Evolutionary conservation across 2,113 vertebrate genomes (phyloP), one percentile per base, ranked within the genome.

Genomic region (Ursus arctos): DNA sequence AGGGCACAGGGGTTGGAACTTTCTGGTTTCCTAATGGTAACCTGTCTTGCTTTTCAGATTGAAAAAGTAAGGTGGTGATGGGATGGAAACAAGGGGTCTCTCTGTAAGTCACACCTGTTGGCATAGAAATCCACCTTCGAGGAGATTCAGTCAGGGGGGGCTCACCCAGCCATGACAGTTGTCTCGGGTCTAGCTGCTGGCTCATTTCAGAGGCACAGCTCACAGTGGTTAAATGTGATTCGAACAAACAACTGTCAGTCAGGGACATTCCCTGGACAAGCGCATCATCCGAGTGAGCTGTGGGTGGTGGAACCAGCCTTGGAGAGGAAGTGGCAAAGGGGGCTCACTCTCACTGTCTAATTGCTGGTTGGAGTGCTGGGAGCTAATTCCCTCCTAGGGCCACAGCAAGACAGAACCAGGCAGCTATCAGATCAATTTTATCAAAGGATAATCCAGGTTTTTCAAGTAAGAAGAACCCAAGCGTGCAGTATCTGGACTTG

Each of bases 151-250:
- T 72, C 10, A 67, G 28, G 3, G 10, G 4, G 43, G 21, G 16
- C n/a, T 67, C 24, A 10, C 53, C 24, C 53, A 36, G 40, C 51
- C 91, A 57, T 47, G 16, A 49, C 0, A 18, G 10, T 24, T 47
- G 31, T 33, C 33, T 95, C 85, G 59, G 71, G 57, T 36, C 49
- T 36, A 71, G 90, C 36, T 96, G 36, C 63, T 74, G 51, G 77
- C 26, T 90, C 53, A 77, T 81, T 77, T 95, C 83, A 90, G 89
- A 97, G 79, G 72, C 79, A 90, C 6, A 76, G 9, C 10, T 24
- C 24, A 59, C 9, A 11, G 43, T 82, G 43, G 19, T 53, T 84
- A 59, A 53, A 49, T 67, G 16, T 63, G 63, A 47, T n/a, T 19
- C 83, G 59, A 47, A 74, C 33, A 97, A 87, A 93, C 36, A 63